phyloP scores from a whole-genome alignment of 2,113 vertebrate genomes.

The Polypterus senegalus region DNA sequence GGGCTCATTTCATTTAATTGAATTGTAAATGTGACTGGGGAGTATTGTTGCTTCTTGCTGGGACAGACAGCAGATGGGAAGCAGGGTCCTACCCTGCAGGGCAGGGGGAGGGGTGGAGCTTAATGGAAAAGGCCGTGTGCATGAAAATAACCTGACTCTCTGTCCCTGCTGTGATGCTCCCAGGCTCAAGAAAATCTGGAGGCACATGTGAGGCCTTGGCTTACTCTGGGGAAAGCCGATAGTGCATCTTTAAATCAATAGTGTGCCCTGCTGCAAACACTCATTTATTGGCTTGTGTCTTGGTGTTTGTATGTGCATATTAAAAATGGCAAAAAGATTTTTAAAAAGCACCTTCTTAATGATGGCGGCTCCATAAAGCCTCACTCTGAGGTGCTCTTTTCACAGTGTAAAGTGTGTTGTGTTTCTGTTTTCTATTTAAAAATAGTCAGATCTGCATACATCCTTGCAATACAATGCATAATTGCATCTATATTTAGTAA shows the following conservation, averaged over 20 bases:
- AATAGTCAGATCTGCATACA: too few species aligned
- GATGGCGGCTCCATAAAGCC: too few species aligned
- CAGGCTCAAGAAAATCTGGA: conserved; percentile 15
- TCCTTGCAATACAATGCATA: too few species aligned
- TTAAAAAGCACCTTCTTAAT: too few species aligned
- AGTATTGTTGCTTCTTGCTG: conserved; percentile 31
- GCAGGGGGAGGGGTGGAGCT: conserved; percentile 37
- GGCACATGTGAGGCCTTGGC: neutral
- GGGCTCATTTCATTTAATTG: conserved; percentile 58
- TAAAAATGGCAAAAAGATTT: too few species aligned
- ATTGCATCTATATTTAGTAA: too few species aligned
- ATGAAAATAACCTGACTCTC: conserved; percentile 43
- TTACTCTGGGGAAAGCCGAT: neutral
- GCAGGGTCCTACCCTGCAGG: conserved; percentile 47
- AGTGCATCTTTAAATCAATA: conserved; percentile 5
- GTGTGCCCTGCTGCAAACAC: neutral
- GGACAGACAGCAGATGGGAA: conserved; percentile 60
- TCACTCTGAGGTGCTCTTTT: too few species aligned
- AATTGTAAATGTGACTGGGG: conserved; percentile 60
- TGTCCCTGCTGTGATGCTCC: conserved; percentile 28
- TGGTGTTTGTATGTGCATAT: neutral
- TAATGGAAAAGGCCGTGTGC: conserved; percentile 33
- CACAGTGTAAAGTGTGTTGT: too few species aligned
- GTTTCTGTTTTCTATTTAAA: too few species aligned
- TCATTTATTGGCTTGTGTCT: neutral